Conservation (phyloP, 2,797 vertebrate species). For the Bufotes viridis region DNA sequence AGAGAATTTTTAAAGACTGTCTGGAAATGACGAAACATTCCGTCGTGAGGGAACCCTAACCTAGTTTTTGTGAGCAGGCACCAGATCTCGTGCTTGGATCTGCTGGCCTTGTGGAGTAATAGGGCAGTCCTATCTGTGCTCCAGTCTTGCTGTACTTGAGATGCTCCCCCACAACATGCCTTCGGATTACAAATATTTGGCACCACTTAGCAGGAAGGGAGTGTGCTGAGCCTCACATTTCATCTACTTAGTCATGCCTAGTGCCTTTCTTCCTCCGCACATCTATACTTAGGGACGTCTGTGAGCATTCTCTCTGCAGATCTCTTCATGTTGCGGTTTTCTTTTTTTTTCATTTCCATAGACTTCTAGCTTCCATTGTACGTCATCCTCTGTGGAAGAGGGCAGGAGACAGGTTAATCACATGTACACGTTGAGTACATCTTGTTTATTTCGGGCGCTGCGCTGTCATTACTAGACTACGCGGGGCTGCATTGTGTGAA, state of each 20-base stretch:
- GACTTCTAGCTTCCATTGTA: constrained; percentile 14
- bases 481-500: constrained; percentile 24
- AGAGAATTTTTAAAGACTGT: background rate
- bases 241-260: constrained; percentile 62
- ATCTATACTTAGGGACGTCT: constrained; percentile 60
- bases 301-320: constrained; percentile 41
- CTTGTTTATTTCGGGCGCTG: constrained; percentile 22
- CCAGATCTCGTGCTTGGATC: background rate
- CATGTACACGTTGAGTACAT: background rate
- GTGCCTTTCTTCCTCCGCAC: constrained; percentile 54
- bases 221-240: constrained; percentile 62
- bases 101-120: constrained; percentile 3
- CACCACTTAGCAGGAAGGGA: constrained; percentile 58
- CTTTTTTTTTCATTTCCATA: constrained; percentile 28
- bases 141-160: constrained; percentile 21
- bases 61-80: background rate
- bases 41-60: background rate
- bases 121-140: constrained; percentile 30
- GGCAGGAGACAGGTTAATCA: background rate
- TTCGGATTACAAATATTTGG: constrained; percentile 59
- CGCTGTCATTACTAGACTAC: constrained; percentile 27
- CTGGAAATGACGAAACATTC: constrained; percentile 18
- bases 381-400: background rate
- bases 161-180: constrained; percentile 58
- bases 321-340: constrained; percentile 37